A percentile compares a stretch with the other conserved stretches of the same genome.
phyloP scores from a whole-genome alignment of 2,113 vertebrate species.

The Dendropsophus ebraccatus region DNA sequence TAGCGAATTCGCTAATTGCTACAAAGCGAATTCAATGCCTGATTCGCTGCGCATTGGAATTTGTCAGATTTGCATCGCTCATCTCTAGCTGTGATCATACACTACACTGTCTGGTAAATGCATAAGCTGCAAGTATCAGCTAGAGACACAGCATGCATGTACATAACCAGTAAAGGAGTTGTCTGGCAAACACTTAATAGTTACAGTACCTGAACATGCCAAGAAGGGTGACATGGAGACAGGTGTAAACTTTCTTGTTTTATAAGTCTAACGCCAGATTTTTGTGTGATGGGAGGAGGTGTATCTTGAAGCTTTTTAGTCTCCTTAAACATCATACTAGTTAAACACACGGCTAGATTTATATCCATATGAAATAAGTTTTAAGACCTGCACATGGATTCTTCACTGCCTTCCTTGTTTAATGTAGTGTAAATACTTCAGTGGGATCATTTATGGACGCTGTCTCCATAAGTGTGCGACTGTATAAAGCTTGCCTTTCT shows the following conservation, averaged over 20 bases:
- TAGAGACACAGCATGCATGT: no score
- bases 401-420: background rate
- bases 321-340: background rate
- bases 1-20: no score
- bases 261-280: background rate
- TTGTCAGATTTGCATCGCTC: no score
- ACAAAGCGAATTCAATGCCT: no score
- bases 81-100: no score
- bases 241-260: background rate
- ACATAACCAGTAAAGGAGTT: background rate
- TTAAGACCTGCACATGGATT: background rate
- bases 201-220: background rate
- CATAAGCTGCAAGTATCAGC: no score
- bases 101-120: no score
- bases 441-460: background rate
- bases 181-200: background rate
- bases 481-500: constrained; percentile 33
- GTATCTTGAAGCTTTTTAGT: no score
- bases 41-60: no score
- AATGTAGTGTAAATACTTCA: background rate
- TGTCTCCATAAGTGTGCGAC: background rate
- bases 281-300: no score
- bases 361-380: background rate
- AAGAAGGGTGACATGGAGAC: background rate
- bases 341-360: background rate